A percentile compares a stretch with the other conserved stretches of the same genome.
Conservation (phyloP, 2,113 vertebrate species). For the Limanda limanda region DNA sequence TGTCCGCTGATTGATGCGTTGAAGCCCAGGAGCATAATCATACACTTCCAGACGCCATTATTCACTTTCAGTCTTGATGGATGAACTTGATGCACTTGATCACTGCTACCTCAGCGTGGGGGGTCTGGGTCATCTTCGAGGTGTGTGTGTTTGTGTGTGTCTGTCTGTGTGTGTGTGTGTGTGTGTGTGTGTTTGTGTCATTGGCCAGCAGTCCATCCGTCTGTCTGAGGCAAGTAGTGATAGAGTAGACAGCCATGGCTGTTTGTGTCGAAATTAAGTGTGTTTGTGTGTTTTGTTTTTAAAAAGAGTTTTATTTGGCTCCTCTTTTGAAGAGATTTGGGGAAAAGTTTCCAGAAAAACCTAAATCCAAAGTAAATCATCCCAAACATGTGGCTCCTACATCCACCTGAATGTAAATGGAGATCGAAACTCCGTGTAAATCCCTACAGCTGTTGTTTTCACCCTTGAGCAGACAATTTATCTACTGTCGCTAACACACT, state of each 20-base stretch:
- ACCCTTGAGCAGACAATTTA: background rate
- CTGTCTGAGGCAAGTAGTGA: conserved; percentile 55
- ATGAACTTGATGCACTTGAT: conserved; percentile 72
- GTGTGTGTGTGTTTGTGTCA: conserved; percentile 39
- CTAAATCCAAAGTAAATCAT: background rate
- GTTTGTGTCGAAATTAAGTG: conserved; percentile 8
- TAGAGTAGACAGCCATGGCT: conserved; percentile 36
- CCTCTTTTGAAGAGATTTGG: no score
- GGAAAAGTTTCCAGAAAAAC: no score
- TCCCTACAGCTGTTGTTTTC: background rate
- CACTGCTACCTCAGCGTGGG: conserved; percentile 62
- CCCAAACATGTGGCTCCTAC: background rate
- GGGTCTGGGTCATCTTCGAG: conserved; percentile 64
- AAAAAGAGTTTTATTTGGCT: background rate
- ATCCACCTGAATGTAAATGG: background rate
- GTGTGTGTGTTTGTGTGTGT: conserved; percentile 53
- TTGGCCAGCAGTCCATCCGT: conserved; percentile 47
- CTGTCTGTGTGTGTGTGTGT: conserved; percentile 42
- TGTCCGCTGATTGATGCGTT: conserved; percentile 70
- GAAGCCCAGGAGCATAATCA: conserved; percentile 77
- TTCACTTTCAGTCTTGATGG: conserved; percentile 76
- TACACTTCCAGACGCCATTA: conserved; percentile 80
- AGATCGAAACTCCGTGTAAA: background rate
- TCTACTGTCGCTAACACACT: background rate
- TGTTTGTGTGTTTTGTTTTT: conserved; percentile 46